Base-by-base conservation (phyloP, 2,797 vertebrate species). In the Valencia hispanica region DNA sequence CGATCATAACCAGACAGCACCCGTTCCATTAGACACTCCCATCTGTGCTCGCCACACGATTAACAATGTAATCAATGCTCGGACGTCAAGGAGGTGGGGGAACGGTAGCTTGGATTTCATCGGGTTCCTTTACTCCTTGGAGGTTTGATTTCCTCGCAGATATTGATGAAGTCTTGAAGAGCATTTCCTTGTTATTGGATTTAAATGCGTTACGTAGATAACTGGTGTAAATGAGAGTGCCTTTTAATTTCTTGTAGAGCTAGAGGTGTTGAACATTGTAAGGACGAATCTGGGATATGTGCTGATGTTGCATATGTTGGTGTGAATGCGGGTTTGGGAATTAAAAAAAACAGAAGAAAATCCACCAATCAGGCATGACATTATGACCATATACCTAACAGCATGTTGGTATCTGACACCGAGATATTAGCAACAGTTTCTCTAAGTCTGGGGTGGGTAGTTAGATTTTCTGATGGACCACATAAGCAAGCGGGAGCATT, bases 1-100 rank as follows among this genome's bases (percentile, higher is more conserved):
- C 90, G 90, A 83, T 93, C 91, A 90, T 45, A 80, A 74, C 63
- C 84, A 91, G 90, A 92, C 93, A 77, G 94, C 84, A 76, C 89
- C 86, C 84, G 95, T 95, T 95, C 94, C 85, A 91, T 92, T 92
- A 91, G 93, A 90, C 93, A 92, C 92, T 94, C 94, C 91, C 91
- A 91, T 93, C 90, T 91, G 88, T 83, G 84, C 86, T 80, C 77
- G 2, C 73, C 4, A 36, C 79, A 59, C 73, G 86, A 74, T 82
- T 70, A 68, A 78, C 77, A 69, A 79, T 69, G 57, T 72, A 83
- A 92, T 91, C 85, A 90, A 86, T 27, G 75, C 75, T 90, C 82
- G 79, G 81, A 89, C 84, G 83, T 90, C 66, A 75, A 79, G 70
- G 75, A 74, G 76, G 94, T 87, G 92, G 85, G 92, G 89, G 91